Evolutionary conservation across 2,888 invertebrate species (phyloP).

Genomic region (Kuschelorhynchus macadamiae): DNA sequence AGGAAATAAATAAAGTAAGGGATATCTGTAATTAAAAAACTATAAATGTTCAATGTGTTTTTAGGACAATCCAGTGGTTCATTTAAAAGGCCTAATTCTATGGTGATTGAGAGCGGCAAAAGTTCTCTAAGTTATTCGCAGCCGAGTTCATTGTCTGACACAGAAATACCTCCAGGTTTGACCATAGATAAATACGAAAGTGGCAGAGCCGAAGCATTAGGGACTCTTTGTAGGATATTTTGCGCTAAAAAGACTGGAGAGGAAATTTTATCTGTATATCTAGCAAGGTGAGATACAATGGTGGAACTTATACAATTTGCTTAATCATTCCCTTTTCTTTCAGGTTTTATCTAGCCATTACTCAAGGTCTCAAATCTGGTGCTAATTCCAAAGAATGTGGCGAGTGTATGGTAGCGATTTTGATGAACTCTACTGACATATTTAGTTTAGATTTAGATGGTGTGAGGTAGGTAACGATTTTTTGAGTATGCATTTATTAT

Average conservation of each 20-base stretch:
- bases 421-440: conserved; percentile 88
- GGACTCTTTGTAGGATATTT: conserved; percentile 94
- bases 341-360: conserved; percentile 91
- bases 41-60: too few relatives aligned
- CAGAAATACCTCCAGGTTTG: conserved; percentile 78
- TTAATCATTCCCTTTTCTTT: conserved; percentile 9
- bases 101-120: conserved; percentile 74
- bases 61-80: conserved; percentile 46
- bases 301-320: background rate
- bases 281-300: conserved; percentile 73
- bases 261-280: conserved; percentile 91
- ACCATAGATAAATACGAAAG: conserved; percentile 86
- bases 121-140: conserved; percentile 73
- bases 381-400: conserved; percentile 72
- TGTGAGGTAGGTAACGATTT: conserved; percentile 22
- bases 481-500: too few relatives aligned
- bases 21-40: too few relatives aligned
- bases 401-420: conserved; percentile 88
- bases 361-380: conserved; percentile 75
- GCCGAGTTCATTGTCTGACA: conserved; percentile 77
- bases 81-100: conserved; percentile 74
- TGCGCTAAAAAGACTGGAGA: conserved; percentile 96
- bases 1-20: too few relatives aligned
- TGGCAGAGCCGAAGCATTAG: conserved; percentile 94
- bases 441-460: conserved; percentile 70